Base-by-base conservation (phyloP, 2,888 invertebrate genomes). In the Apotomis turbidana region DNA sequence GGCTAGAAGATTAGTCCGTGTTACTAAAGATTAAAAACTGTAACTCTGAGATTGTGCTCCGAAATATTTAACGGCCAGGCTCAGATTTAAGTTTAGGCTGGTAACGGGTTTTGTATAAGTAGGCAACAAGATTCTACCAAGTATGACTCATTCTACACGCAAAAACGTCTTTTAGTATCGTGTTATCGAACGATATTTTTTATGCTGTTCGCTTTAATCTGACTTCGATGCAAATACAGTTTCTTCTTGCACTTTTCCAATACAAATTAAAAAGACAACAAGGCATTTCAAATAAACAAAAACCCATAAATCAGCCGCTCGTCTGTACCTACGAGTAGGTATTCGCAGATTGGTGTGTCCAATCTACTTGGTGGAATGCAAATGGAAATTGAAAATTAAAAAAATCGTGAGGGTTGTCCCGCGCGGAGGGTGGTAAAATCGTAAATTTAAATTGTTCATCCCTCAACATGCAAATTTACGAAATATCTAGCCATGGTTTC, bases 301-400 rank as follows among this genome's bases (percentile, higher is more conserved):
- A 64, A 58, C 38, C 69, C 49, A 66, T 71, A 66, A 69, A 74
- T 71, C 71, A 68, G 63, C n/a, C 57, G 54, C 63, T 49, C 51
- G 67, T 78, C 78, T 78, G 74, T 76, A 74, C 74, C 74, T 77
- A 76, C 59, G 41, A 27, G 54, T 75, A 77, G 74, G 74, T 78
- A 78, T 76, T 76, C 54, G 74, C 78, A 79, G 77, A 83, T 82
- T 79, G 84, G 80, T 81, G 72, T 72, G 72, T 73, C 69, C 69
- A 73, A 69, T 73, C 69, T 69, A 73, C 69, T 69, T 73, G 59
- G 62, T 76, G 88, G 91, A 91, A 93, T 92, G 89, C 90, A 90
- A 93, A 93, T 91, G 90, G 87, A 91, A 93, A 92, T 91, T 91
- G 92, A 93, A 93, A 93, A 91, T 92, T 90, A 89, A 91, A 91